Evolutionary conservation across 2,797 vertebrate species (phyloP).

Genomic region (Gephyroberyx darwinii): DNA sequence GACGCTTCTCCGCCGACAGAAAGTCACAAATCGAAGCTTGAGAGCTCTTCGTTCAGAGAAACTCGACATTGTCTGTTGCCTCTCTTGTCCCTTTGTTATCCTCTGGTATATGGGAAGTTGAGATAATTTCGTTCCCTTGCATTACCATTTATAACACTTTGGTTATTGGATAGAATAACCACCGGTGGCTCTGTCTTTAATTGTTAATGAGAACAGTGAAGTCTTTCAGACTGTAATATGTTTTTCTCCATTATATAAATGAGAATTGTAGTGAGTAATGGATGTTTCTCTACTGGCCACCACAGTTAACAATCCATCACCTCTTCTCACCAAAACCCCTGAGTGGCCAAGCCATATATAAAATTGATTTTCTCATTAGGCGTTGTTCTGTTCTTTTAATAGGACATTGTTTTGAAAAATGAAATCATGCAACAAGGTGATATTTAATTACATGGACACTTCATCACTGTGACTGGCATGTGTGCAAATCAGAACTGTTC

Average conservation of each 20-base stretch:
- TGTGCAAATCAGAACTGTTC: neutral
- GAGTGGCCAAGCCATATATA: neutral
- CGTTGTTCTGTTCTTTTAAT: slow-evolving; percentile 15
- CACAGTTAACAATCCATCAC: slow-evolving; percentile 9
- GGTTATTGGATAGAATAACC: too few species aligned
- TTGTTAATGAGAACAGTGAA: too few species aligned
- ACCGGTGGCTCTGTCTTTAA: too few species aligned
- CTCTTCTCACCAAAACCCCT: neutral
- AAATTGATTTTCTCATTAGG: neutral
- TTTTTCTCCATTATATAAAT: neutral
- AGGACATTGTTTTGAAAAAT: slow-evolving; percentile 20
- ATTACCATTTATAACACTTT: too few species aligned
- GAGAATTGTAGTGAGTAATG: neutral
- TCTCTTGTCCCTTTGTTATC: too few species aligned
- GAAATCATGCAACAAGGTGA: slow-evolving; percentile 17
- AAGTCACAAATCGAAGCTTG: too few species aligned
- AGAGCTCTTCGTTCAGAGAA: too few species aligned
- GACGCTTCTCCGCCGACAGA: too few species aligned
- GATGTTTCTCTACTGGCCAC: neutral
- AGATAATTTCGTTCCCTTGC: too few species aligned
- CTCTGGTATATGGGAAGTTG: too few species aligned
- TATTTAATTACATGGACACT: slow-evolving; percentile 18
- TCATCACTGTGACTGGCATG: slow-evolving; percentile 12
- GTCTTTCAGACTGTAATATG: too few species aligned
- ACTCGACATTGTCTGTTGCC: too few species aligned